Evolutionary conservation across 1,140 invertebrate genomes (phyloP).

Genomic region (Stegodyphus dumicola): DNA sequence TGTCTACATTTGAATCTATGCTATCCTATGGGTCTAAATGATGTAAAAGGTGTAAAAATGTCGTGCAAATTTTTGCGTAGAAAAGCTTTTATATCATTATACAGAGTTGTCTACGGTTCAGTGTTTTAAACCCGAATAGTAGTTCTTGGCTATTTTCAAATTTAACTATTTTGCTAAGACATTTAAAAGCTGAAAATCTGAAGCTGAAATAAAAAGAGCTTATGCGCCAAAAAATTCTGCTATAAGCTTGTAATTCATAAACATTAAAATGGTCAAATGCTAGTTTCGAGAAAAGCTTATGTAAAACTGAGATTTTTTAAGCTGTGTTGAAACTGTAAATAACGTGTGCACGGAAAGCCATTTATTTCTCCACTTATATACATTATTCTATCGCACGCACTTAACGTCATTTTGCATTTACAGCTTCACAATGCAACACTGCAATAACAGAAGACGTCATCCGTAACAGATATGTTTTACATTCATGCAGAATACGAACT

Average conservation of each 20-base stretch:
- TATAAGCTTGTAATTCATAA: background rate
- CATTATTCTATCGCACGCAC: background rate
- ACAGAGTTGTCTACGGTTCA: too few relatives aligned
- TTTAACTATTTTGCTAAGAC: background rate
- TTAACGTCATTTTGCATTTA: background rate
- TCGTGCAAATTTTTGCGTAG: background rate
- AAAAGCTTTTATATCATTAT: background rate
- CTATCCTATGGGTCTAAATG: background rate
- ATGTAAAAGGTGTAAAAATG: background rate
- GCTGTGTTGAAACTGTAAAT: too few relatives aligned
- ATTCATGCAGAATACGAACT: conserved; percentile 57
- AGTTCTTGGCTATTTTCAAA: background rate
- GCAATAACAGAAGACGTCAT: conserved; percentile 54
- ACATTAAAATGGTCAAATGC: too few relatives aligned
- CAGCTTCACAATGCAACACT: conserved; percentile 54
- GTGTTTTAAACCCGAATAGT: too few relatives aligned
- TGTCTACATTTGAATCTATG: background rate
- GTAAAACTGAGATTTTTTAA: too few relatives aligned
- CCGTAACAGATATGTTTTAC: conserved; percentile 52
- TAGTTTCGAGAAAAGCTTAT: too few relatives aligned
- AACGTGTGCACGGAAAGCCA: too few relatives aligned
- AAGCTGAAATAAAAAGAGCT: background rate
- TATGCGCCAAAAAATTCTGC: background rate
- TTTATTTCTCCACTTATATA: too few relatives aligned
- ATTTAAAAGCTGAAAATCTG: background rate